Percentiles rank a stretch among this genome's conserved stretches.
Conservation (phyloP, 1,140 invertebrate genomes). For the Heliothis virescens region DNA sequence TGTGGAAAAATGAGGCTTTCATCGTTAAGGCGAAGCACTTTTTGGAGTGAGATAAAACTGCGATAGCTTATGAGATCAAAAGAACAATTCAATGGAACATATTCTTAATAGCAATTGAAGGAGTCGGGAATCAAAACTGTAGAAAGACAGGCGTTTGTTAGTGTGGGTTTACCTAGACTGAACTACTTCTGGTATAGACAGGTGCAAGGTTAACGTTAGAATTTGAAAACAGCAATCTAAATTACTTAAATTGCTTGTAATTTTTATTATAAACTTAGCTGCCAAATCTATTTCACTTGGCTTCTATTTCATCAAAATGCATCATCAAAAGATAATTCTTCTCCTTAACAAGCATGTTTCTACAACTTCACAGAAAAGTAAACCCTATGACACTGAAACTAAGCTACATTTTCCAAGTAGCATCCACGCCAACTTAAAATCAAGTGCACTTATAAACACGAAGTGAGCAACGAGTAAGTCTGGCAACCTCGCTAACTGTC, state of each 20-base stretch:
- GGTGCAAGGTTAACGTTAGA: too few species aligned
- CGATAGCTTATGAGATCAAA: too few species aligned
- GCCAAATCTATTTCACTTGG: too few species aligned
- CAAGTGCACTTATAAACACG: slow-evolving; percentile 65
- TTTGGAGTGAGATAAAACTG: neutral
- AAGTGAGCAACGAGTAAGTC: slow-evolving; percentile 68
- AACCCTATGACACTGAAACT: slow-evolving; percentile 1
- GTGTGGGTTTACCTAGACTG: too few species aligned
- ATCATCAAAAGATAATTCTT: neutral
- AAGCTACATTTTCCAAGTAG: slow-evolving; percentile 45
- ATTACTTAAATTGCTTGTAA: too few species aligned
- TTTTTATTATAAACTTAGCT: too few species aligned
- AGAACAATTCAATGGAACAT: too few species aligned
- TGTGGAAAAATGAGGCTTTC: slow-evolving; percentile 79
- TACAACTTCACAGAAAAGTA: slow-evolving; percentile 21
- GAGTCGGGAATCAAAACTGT: neutral
- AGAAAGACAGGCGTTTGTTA: neutral
- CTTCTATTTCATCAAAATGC: too few species aligned
- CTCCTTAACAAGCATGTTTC: neutral
- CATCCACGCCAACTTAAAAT: slow-evolving; percentile 51
- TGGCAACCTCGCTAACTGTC: slow-evolving; percentile 72
- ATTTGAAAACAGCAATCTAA: too few species aligned
- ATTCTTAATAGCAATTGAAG: neutral
- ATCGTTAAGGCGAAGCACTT: slow-evolving; percentile 68
- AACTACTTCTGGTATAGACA: too few species aligned